Percentiles rank a stretch among this genome's conserved stretches.
Conservation (phyloP, 2,888 invertebrate genomes). For the Drosophila atripex region DNA sequence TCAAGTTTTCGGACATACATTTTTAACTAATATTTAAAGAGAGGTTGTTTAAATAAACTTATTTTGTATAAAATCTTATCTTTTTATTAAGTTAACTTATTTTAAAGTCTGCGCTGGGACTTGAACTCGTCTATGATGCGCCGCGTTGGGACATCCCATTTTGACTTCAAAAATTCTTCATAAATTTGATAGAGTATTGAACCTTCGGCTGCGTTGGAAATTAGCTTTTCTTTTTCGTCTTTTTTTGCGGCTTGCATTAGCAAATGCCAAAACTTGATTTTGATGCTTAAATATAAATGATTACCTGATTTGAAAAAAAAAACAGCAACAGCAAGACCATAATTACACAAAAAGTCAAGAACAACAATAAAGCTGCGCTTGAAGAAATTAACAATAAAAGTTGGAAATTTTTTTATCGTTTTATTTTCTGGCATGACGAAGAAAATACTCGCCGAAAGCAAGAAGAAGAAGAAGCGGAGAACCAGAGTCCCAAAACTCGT, state of each 20-base stretch:
- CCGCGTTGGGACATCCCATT: no score
- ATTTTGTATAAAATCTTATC: no score
- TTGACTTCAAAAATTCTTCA: no score
- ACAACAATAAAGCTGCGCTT: slow-evolving; percentile 55
- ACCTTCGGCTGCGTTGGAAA: no score
- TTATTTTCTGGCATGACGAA: slow-evolving; percentile 67
- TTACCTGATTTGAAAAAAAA: slow-evolving; percentile 61
- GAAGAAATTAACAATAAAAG: slow-evolving; percentile 77
- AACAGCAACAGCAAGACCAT: slow-evolving; percentile 48
- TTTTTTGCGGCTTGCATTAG: slow-evolving; percentile 56
- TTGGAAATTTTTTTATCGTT: slow-evolving; percentile 58
- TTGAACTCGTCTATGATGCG: no score
- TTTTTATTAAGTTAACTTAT: no score
- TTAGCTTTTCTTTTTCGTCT: no score
- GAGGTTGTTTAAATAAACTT: no score
- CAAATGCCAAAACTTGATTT: slow-evolving; percentile 75
- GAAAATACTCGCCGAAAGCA: slow-evolving; percentile 64
- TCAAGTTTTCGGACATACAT: no score
- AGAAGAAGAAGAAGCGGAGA: slow-evolving; percentile 35
- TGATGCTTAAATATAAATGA: slow-evolving; percentile 73
- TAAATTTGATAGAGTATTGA: no score
- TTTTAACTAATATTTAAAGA: no score
- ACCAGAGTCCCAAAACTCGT: slow-evolving; percentile 59
- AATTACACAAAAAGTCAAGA: slow-evolving; percentile 38
- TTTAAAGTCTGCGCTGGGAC: no score